Evolutionary conservation across 2,113 vertebrate genomes (phyloP).

Genomic region (Peromyscus californicus): DNA sequence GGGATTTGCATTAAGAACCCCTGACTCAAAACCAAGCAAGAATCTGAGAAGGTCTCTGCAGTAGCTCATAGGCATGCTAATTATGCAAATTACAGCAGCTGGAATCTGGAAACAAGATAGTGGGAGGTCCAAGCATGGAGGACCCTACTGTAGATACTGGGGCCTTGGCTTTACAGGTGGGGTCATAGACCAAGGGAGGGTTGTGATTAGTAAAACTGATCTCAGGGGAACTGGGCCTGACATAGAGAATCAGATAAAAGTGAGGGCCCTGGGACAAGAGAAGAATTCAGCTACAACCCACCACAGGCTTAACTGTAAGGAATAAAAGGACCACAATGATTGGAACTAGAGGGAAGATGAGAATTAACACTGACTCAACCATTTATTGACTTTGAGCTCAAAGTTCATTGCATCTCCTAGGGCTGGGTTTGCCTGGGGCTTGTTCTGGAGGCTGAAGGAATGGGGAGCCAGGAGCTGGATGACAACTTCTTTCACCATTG

Average conservation of each 20-base stretch:
- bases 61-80: neutral
- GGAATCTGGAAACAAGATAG: neutral
- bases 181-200: neutral
- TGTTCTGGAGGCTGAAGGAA: too few species aligned
- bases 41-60: neutral
- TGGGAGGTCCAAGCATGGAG: neutral
- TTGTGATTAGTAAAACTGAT: neutral
- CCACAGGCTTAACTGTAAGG: neutral
- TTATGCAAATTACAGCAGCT: neutral
- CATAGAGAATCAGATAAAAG: neutral
- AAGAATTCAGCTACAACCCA: neutral
- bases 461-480: neutral
- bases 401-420: neutral
- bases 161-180: neutral
- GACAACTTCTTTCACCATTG: neutral
- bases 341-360: neutral
- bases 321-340: neutral
- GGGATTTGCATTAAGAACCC: neutral
- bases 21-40: neutral
- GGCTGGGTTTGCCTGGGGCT: neutral
- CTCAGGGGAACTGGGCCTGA: neutral
- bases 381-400: neutral
- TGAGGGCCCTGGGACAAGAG: neutral
- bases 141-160: neutral
- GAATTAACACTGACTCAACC: neutral